These are phyloP conservation scores for Oasisia sp. DNA, from an alignment of 2,888 invertebrate species.

Conservation along the genomic window DNA sequence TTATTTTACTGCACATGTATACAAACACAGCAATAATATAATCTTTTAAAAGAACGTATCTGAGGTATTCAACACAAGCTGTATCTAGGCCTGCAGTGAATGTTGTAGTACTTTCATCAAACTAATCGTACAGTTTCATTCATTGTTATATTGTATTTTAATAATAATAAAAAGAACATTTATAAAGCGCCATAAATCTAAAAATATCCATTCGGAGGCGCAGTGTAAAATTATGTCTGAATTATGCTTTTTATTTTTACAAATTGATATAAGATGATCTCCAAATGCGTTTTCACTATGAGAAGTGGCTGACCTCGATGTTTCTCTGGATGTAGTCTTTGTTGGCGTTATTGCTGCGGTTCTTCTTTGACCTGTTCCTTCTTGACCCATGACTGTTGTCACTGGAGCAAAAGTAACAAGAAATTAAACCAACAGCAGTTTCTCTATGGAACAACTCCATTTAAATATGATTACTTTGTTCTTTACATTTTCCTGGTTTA, in stretches of 20 bases:
- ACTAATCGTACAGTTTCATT: not conserved
- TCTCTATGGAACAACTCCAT: not conserved
- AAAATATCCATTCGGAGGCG: too few relatives aligned
- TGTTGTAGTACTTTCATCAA: not conserved
- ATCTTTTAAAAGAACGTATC: too few relatives aligned
- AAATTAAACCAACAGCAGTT: not conserved
- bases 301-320: slow-evolving; percentile 52
- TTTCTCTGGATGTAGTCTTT: slow-evolving; percentile 63
- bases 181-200: too few relatives aligned
- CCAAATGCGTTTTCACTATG: not conserved
- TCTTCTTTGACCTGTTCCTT: slow-evolving; percentile 40
- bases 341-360: slow-evolving; percentile 31
- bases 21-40: too few relatives aligned
- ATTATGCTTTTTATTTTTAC: not conserved
- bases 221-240: too few relatives aligned
- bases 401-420: not conserved
- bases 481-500: not conserved
- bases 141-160: too few relatives aligned
- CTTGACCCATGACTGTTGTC: slow-evolving; percentile 26
- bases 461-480: not conserved
- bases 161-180: too few relatives aligned
- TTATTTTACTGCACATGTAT: too few relatives aligned
- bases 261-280: not conserved
- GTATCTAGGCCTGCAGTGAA: not conserved
- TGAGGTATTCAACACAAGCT: too few relatives aligned